Evolutionary conservation across 2,888 invertebrate genomes (phyloP), one percentile per base, ranked within the genome.

Genomic region (Drosophila neotestacea): DNA sequence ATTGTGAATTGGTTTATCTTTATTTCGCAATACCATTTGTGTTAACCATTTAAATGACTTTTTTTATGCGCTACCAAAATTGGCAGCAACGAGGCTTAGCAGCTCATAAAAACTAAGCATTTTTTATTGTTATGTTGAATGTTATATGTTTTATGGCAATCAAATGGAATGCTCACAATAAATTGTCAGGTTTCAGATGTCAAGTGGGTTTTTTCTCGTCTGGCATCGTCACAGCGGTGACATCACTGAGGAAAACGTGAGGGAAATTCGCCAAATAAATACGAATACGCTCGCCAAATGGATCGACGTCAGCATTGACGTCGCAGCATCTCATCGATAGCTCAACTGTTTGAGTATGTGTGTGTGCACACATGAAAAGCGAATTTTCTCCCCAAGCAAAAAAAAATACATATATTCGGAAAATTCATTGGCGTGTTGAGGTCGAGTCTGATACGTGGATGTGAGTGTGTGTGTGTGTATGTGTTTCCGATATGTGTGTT

Each of bases 291-390:
- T 72, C 54, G 65, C 63, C 66, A 71, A 79, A 81, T 62, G 71
- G 82, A 83, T 83, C 82, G 88, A 85, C 83, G 88, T 79, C 86
- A 82, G 73, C 64, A 36, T 38, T 73, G 78, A 74, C 75, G 78
- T 73, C 69, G 70, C 88, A 79, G 85, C 86, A 77, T 82, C 88
- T 69, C 85, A 74, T 85, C 86, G 86, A 85, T 84, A 82, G 65
- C 58, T 85, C 73, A 63, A 38, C 30, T 36, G 28, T 56, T 38
- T 58, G 60, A 63, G 41, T 55, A 41, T 46, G 16, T 42, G 38
- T 61, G 47, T 51, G 50, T 13, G 72, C 83, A 79, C 86, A 88
- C 71, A 84, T 84, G 84, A 84, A 88, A 88, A 84, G 88, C 84
- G 86, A 88, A 84, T 84, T 84, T 84, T 84, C 84, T 85, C 78